Conservation (phyloP, 2,888 invertebrate genomes). For the Drosophila dives region DNA sequence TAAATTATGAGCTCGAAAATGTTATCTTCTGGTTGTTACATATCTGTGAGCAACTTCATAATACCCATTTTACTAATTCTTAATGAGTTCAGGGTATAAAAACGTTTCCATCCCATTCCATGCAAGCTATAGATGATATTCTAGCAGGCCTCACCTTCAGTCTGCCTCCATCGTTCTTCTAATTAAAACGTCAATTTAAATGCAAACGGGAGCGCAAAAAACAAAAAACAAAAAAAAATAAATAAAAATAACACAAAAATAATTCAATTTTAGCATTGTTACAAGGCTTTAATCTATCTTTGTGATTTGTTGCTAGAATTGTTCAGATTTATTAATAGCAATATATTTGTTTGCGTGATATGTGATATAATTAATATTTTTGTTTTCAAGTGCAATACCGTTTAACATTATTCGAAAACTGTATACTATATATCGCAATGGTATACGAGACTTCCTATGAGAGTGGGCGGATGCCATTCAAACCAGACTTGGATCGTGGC, state of each 20-base stretch:
- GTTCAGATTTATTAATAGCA: constrained; percentile 10
- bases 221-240: constrained; percentile 4
- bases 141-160: constrained; percentile 56
- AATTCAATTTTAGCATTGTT: constrained; percentile 37
- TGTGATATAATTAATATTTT: constrained; percentile 20
- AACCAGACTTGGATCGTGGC: constrained; percentile 86
- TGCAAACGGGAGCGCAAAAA: constrained; percentile 36
- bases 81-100: neutral
- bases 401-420: neutral
- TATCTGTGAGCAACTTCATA: neutral
- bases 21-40: neutral
- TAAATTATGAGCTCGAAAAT: neutral
- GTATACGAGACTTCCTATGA: constrained; percentile 82
- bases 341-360: neutral
- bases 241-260: constrained; percentile 14
- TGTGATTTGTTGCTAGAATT: constrained; percentile 1
- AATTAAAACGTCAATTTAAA: constrained; percentile 74
- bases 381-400: neutral
- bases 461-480: constrained; percentile 79
- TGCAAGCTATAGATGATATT: constrained; percentile 35
- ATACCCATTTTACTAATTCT: neutral
- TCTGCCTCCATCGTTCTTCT: constrained; percentile 72
- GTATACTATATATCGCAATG: constrained; percentile 46
- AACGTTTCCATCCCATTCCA: constrained; percentile 26
- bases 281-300: constrained; percentile 9